Evolutionary conservation across 2,888 invertebrate species (phyloP), one percentile per base, ranked within the genome.

Genomic region (Leptogaster cylindrica): DNA sequence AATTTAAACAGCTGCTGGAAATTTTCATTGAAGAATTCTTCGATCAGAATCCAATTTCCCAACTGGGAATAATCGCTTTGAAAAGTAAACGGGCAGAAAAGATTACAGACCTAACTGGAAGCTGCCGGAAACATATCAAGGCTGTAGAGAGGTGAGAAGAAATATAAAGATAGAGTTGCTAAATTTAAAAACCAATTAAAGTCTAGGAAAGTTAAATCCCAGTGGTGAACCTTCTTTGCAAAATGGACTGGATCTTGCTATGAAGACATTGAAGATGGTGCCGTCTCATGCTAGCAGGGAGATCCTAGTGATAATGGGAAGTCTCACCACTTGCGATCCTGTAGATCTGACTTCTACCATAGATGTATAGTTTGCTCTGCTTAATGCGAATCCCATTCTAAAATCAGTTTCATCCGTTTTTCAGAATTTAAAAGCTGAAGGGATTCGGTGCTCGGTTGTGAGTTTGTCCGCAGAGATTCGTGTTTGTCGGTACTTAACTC

Each of bases 21-120:
- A 88, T 89, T 71, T 99, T 98, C 80, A 88, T 99, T 68, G 93
- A 96, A 74, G 97, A 97, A 79, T 99, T 93, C 78, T 97, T 98
- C 81, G 97, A 98, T 81, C 96, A 97, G 80, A 99, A 99, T 82
- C 99, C 99, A 7, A 92, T 99, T 64, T 97, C 97, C 77, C 99
- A 99, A 81, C 83, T 99, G 71, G 98, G 98, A 20, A 83, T 99
- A 33, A 91, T 99, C 71, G 84, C 89, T 7, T 91, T 96, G 76
- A 90, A 91, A 76, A 96, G 96, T 77, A 98, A 98, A 81, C 85
- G 95, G 73, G 95, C 97, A 1, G 97, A 98, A 77, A 94, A 91
- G 82, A 82, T 97, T 3, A 91, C 92, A 46, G 95, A 97, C 72
- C 83, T 99, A 33, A 91, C 93, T 70, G 97, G 97, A 73, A 92